A percentile compares a stretch with the other conserved stretches of the same genome.
phyloP scores from a whole-genome alignment of 2,113 vertebrate species.

The Monopterus albus region DNA sequence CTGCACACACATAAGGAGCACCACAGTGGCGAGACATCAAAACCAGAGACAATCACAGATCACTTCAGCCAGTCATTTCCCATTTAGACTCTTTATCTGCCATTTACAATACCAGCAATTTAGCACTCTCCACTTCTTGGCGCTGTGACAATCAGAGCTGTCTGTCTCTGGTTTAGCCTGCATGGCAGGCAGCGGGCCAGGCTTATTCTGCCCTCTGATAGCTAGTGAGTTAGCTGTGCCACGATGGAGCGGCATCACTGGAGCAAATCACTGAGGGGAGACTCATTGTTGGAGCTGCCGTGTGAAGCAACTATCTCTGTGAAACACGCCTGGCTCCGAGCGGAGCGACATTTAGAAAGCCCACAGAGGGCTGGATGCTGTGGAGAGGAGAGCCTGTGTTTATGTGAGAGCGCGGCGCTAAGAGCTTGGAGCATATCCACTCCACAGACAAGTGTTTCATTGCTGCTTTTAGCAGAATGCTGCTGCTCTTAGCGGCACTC shows the following conservation, averaged over 20 bases:
- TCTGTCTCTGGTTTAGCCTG: constrained; percentile 12
- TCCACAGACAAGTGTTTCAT: constrained; percentile 53
- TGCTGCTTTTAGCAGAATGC: constrained; percentile 53
- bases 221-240: not conserved
- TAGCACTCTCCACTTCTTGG: not conserved
- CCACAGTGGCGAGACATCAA: not conserved
- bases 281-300: constrained; percentile 34
- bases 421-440: constrained; percentile 49
- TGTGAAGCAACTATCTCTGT: constrained; percentile 56
- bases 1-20: not conserved
- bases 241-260: constrained; percentile 5
- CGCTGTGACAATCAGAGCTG: not conserved
- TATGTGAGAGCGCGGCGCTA: constrained; percentile 44
- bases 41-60: not conserved
- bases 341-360: constrained; percentile 58
- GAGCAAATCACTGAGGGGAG: constrained; percentile 28
- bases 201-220: constrained; percentile 21
- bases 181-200: not conserved
- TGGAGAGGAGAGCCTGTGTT: constrained; percentile 30
- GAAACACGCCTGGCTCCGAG: constrained; percentile 53
- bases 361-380: constrained; percentile 48
- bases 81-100: not conserved
- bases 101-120: not conserved
- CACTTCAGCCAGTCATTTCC: not conserved
- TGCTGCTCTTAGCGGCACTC: constrained; percentile 23